Evolutionary conservation across 1,140 invertebrate species (phyloP).

Genomic region (Yoshiicerus persimilis): DNA sequence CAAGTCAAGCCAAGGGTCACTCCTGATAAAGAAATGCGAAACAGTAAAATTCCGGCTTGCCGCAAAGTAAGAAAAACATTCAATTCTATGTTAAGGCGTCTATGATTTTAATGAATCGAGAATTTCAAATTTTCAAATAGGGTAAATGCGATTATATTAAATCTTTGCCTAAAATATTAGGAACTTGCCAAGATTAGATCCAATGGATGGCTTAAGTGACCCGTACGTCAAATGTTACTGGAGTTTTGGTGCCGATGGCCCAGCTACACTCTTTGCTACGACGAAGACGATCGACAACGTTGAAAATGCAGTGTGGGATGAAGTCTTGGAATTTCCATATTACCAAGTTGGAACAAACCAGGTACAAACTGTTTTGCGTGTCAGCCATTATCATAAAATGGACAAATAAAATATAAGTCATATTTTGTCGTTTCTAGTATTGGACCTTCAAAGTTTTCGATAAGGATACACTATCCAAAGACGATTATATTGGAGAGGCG

Average conservation of each 20-base stretch:
- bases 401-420: not conserved
- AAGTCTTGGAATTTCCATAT: slow-evolving; percentile 36
- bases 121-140: not conserved
- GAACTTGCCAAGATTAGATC: slow-evolving; percentile 7
- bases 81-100: no score
- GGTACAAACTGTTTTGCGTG: no score
- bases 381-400: no score
- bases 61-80: slow-evolving; percentile 32
- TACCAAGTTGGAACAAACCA: slow-evolving; percentile 33
- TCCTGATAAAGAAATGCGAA: not conserved
- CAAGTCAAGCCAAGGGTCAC: not conserved
- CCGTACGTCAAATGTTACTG: slow-evolving; percentile 36
- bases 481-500: slow-evolving; percentile 27
- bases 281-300: slow-evolving; percentile 34
- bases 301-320: slow-evolving; percentile 33
- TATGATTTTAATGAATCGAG: no score
- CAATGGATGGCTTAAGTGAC: slow-evolving; percentile 1
- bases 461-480: slow-evolving; percentile 5
- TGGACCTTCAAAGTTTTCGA: slow-evolving; percentile 38
- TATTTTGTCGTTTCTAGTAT: not conserved
- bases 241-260: slow-evolving; percentile 29
- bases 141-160: not conserved
- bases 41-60: slow-evolving; percentile 17
- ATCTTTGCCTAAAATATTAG: no score
- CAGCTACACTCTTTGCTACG: slow-evolving; percentile 25